phyloP scores from a whole-genome alignment of 2,888 invertebrate species.

The Cheilosia pagana region DNA sequence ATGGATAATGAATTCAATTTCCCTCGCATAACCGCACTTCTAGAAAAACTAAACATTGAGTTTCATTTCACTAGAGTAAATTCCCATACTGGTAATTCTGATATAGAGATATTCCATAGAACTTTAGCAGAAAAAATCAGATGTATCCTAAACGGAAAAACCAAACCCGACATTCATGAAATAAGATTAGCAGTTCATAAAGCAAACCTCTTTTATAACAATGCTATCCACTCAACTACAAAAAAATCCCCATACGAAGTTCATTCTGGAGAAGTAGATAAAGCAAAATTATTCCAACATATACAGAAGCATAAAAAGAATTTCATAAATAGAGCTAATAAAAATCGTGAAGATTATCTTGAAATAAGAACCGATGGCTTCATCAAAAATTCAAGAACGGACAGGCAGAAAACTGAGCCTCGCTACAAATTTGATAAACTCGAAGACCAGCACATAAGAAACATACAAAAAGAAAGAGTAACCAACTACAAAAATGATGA shows the following conservation, averaged over 20 bases:
- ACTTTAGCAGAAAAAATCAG: slow-evolving; percentile 8
- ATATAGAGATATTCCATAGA: slow-evolving; percentile 9
- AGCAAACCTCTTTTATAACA: not conserved
- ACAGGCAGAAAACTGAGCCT: no score
- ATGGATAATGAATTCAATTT: slow-evolving; percentile 16
- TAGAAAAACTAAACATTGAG: slow-evolving; percentile 13
- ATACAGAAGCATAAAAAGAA: slow-evolving; percentile 3
- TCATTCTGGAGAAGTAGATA: not conserved
- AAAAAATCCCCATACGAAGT: not conserved
- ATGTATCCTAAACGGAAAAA: not conserved
- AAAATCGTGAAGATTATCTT: slow-evolving; percentile 1
- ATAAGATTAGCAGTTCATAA: no score
- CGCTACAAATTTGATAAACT: slow-evolving; percentile 11
- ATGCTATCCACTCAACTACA: not conserved
- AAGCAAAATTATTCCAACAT: not conserved
- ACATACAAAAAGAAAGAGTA: not conserved
- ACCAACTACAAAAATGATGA: not conserved
- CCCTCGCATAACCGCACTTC: not conserved
- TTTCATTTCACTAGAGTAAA: slow-evolving; percentile 16
- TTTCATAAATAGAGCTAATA: slow-evolving; percentile 3
- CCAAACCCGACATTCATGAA: not conserved
- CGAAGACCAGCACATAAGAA: slow-evolving; percentile 1
- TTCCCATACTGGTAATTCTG: slow-evolving; percentile 10
- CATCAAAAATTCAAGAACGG: slow-evolving; percentile 1
- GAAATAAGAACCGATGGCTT: slow-evolving; percentile 9